A percentile compares a stretch with the other conserved stretches of the same genome.
phyloP scores from a whole-genome alignment of 2,113 vertebrate species.

The Saccopteryx bilineata region DNA sequence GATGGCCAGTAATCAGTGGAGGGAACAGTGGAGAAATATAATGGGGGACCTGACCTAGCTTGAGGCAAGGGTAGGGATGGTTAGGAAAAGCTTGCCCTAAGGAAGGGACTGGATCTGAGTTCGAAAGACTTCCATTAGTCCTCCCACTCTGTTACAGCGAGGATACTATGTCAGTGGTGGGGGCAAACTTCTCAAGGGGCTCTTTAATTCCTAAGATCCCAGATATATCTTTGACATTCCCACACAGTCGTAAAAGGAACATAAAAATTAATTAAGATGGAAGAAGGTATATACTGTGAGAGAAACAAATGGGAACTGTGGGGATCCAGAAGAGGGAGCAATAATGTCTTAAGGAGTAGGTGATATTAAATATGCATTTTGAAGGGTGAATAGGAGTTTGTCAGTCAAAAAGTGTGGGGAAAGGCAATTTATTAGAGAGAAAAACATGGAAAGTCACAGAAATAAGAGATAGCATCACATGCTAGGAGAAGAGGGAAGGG shows the following conservation, averaged over 20 bases:
- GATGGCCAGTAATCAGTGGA: not conserved
- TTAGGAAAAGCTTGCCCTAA: not conserved
- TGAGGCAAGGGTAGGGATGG: not conserved
- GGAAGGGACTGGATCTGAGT: not conserved
- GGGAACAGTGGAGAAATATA: not conserved
- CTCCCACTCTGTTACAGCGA: not conserved
- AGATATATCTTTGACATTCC: not conserved
- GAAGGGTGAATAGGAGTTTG: slow-evolving; percentile 27
- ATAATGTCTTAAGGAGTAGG: not conserved
- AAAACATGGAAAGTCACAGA: not conserved
- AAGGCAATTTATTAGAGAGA: not conserved
- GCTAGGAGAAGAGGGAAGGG: not conserved
- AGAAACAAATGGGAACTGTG: not conserved
- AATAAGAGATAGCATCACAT: not conserved
- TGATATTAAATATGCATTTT: slow-evolving; percentile 7
- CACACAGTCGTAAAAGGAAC: not conserved
- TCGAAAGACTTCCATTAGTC: not conserved
- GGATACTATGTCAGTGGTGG: not conserved
- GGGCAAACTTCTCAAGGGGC: not conserved
- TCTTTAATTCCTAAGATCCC: not conserved
- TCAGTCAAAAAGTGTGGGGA: not conserved
- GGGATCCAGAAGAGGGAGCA: not conserved
- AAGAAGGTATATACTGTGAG: not conserved
- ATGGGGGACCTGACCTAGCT: not conserved
- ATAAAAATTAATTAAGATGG: not conserved